Base-by-base conservation (phyloP, 2,888 invertebrate genomes). In the Malachius bipustulatus region DNA sequence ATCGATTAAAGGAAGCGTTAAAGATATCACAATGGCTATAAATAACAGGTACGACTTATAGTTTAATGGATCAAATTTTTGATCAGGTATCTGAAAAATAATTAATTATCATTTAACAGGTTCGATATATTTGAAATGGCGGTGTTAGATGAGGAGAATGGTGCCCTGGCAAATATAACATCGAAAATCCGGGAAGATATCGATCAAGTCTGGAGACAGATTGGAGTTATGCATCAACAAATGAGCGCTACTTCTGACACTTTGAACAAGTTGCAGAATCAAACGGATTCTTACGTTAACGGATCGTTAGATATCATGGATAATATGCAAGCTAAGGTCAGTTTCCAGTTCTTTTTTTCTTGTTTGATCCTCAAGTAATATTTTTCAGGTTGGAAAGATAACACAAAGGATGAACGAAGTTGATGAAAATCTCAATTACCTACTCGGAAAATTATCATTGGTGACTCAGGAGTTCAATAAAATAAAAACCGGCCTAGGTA, bases 201-300 rank as follows among this genome's bases (percentile, higher is more conserved):
- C 57, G 75, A 79, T 44, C 82, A 84, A 57, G 87, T 90, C 10
- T 89, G 89, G 89, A 67, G 87, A 13, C 89, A 88, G 60, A 88
- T 90, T 47, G 85, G 87, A 43, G 79, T 83, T 37, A 84, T 90
- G 83, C 79, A 83, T 58, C 77, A 79, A 50, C 84, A 88, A 56
- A 75, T 90, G 52, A 76, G 75, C 16, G 75, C 77, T 39, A 85
- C 77, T 53, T 78, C 81, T 30, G 73, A 72, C 26, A 70, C 81
- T 2, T 62, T 90, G n/a, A 78, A 78, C 41, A 75, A 77, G 45
- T 70, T 90, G 26, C 76, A 82, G 65, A 72, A 75, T 48, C 82
- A 81, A 57, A 83, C 85, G 4, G 79, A 80, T 49, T 66, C 70
- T 33, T 87, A 85, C 55, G 81, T 85, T 8, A 88, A 83, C 55